Evolutionary conservation across 2,797 vertebrate genomes (phyloP), one percentile per base, ranked within the genome.

Genomic region (Hoplostethus atlanticus): DNA sequence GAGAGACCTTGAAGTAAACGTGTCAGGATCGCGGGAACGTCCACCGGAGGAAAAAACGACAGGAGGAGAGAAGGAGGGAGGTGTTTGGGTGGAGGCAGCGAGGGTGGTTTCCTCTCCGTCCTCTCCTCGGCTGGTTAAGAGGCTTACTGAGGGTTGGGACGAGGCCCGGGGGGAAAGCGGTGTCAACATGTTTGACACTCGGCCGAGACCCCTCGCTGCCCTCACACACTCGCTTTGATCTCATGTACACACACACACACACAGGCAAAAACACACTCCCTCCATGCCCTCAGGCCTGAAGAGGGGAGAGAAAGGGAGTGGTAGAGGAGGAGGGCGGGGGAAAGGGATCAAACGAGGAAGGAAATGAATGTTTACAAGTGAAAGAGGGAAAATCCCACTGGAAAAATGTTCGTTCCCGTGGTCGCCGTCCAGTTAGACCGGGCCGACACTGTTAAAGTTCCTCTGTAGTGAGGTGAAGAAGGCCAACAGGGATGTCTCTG

Each of bases 101-200:
- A 25, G 0, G 5, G 31, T 52, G 51, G 59, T 64, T 71, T 60
- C 52, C 57, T 63, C 28, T 34, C 60, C 11, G 30, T 74, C 64
- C 34, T 73, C 68, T 61, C 63, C 64, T 68, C 57, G 46, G 53
- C 31, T 25, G n/a, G 62, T 79, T 73, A 70, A 79, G 74, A 80
- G 78, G 79, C 81, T 85, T 63, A 70, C 62, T 65, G 71, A 76
- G 58, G 69, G 69, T 76, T 79, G 64, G 78, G 81, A 86, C 77
- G 79, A 87, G 80, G 77, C 77, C 76, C 79, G 44, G 56, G 73
- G 21, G 21, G 21, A 21, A 21, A 85, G 54, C 12, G 1, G 61
- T 59, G 84, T 84, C 76, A 76, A 85, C 82, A 85, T 63, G 82
- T 77, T 58, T 83, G 80, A 85, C 83, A 83, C 78, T 66, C 56